phyloP scores from a whole-genome alignment of 2,113 vertebrate species.

The Tragulus kanchil region DNA sequence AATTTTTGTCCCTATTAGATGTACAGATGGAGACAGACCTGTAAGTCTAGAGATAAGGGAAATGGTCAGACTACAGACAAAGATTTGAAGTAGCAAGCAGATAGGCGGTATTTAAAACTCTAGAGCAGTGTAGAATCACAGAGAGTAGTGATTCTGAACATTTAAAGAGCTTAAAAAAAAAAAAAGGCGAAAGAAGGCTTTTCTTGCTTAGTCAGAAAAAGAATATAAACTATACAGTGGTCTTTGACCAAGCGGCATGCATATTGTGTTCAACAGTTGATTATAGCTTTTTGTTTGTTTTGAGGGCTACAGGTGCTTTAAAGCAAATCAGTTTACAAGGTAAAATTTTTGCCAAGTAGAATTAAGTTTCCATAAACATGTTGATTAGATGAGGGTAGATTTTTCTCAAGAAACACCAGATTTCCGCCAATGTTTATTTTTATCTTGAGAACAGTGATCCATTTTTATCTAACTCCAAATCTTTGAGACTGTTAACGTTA shows the following conservation, averaged over 20 bases:
- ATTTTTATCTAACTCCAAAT: background rate
- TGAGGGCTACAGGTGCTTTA: background rate
- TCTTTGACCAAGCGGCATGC: background rate
- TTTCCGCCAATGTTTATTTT: background rate
- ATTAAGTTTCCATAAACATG: background rate
- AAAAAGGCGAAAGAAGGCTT: background rate
- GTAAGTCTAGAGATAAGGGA: background rate
- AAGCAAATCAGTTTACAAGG: background rate
- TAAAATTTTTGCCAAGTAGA: background rate
- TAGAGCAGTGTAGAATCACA: background rate
- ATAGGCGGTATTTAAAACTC: background rate
- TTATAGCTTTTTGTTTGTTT: background rate
- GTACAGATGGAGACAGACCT: background rate
- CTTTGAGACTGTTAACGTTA: constrained; percentile 2
- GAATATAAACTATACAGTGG: background rate
- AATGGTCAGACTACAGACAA: background rate
- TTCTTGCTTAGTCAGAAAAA: background rate
- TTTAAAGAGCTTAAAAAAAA: background rate
- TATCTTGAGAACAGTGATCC: background rate
- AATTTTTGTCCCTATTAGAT: background rate
- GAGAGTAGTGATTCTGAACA: background rate
- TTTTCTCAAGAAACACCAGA: background rate
- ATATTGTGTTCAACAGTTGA: background rate
- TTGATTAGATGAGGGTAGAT: background rate
- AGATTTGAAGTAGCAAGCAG: background rate